Conservation (phyloP, 2,888 invertebrate genomes). For the Cerastis rubricosa region DNA sequence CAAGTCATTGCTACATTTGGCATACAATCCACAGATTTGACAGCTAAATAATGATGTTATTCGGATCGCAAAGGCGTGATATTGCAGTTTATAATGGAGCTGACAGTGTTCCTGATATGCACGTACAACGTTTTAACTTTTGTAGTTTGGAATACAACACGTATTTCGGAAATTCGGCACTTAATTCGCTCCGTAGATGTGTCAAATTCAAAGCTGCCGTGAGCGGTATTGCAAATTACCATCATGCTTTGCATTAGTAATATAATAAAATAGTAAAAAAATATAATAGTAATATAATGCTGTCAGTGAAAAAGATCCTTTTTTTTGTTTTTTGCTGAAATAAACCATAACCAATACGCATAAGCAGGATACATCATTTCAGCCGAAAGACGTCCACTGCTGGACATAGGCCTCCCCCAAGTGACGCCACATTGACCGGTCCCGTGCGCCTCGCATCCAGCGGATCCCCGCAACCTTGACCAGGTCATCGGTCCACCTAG, state of each 20-base stretch:
- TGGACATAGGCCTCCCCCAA: too few relatives aligned
- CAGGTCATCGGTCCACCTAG: too few relatives aligned
- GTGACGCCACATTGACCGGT: too few relatives aligned
- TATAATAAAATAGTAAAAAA: too few relatives aligned
- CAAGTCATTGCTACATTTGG: constrained; percentile 21
- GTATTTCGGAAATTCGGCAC: constrained; percentile 2
- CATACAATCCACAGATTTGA: constrained; percentile 18
- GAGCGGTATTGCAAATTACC: background rate
- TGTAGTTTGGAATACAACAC: constrained; percentile 1
- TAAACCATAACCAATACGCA: too few relatives aligned
- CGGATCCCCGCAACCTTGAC: too few relatives aligned
- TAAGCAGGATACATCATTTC: too few relatives aligned
- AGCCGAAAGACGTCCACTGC: too few relatives aligned
- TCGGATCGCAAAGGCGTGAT: constrained; percentile 32
- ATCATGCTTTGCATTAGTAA: background rate
- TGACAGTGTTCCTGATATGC: constrained; percentile 47
- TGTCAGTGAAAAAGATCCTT: too few relatives aligned
- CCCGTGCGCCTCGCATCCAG: too few relatives aligned
- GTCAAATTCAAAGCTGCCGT: background rate
- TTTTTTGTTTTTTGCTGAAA: too few relatives aligned
- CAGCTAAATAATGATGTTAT: constrained; percentile 32
- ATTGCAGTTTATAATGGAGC: constrained; percentile 30
- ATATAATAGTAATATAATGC: too few relatives aligned
- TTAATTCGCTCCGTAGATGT: background rate
- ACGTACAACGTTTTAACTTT: constrained; percentile 40